phyloP scores from a whole-genome alignment of 2,797 vertebrate genomes.

The Graptemys geographica region DNA sequence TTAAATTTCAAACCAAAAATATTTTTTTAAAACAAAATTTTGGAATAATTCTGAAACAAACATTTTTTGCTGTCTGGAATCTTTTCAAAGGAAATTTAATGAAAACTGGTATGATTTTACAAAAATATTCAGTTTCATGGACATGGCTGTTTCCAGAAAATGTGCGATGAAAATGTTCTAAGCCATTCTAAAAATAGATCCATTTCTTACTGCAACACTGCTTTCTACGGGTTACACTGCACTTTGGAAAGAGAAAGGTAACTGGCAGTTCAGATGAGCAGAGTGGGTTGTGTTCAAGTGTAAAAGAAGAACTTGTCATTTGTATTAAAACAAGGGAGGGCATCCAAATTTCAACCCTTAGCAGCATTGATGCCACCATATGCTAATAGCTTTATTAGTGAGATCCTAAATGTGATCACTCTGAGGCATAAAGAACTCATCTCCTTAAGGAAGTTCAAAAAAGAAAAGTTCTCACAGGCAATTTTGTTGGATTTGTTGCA shows the following conservation, averaged over 20 bases:
- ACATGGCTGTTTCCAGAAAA: too few relatives aligned
- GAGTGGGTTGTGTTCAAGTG: fast-evolving
- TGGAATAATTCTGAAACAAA: too few relatives aligned
- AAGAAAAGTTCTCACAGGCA: neutral
- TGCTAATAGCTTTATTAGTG: neutral
- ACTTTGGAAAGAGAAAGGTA: neutral
- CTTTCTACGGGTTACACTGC: neutral
- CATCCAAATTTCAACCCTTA: too few relatives aligned
- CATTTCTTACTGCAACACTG: fast-evolving
- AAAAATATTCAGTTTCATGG: too few relatives aligned
- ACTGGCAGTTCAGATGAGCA: neutral
- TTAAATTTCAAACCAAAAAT: too few relatives aligned
- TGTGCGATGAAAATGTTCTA: too few relatives aligned
- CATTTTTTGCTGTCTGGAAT: too few relatives aligned
- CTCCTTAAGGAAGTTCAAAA: neutral
- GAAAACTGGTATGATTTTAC: too few relatives aligned
- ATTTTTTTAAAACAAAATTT: too few relatives aligned
- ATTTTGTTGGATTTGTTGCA: too few relatives aligned
- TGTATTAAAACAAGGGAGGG: neutral
- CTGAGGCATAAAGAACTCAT: neutral
- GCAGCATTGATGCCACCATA: neutral
- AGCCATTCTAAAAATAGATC: neutral
- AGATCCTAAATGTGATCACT: neutral
- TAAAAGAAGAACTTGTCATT: neutral
- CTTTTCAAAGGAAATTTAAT: too few relatives aligned